Conservation (phyloP, 2,797 vertebrate species). For the Melanotaenia trifasciata region DNA sequence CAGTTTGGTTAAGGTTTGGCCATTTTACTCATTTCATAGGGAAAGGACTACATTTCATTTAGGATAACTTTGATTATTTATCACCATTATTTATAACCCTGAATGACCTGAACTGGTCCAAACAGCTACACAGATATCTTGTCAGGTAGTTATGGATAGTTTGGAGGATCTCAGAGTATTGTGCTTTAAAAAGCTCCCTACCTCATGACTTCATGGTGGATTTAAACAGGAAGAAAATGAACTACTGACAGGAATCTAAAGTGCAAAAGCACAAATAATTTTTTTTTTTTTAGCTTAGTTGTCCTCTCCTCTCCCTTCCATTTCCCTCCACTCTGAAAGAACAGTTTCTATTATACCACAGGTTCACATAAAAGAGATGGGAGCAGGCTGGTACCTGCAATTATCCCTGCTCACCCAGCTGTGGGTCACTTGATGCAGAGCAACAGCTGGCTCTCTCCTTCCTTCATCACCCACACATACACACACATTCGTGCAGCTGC, state of each 20-base stretch:
- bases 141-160: no score
- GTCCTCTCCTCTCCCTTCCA: conserved; percentile 47
- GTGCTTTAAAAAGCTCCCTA: not conserved
- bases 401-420: conserved; percentile 80
- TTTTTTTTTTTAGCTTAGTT: conserved; percentile 14
- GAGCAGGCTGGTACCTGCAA: conserved; percentile 80
- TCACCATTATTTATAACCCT: no score
- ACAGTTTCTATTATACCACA: conserved; percentile 67
- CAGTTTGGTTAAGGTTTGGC: not conserved
- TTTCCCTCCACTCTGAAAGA: conserved; percentile 48
- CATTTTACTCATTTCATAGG: no score
- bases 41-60: no score
- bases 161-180: not conserved
- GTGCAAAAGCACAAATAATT: conserved; percentile 15
- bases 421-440: conserved; percentile 62
- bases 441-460: conserved; percentile 71
- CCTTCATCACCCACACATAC: conserved; percentile 19
- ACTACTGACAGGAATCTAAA: not conserved
- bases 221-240: not conserved
- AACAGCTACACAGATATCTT: not conserved
- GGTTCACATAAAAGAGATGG: conserved; percentile 74
- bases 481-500: conserved; percentile 31
- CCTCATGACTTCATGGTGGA: not conserved
- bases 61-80: no score
- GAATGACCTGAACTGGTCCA: not conserved